These are phyloP conservation scores for Tetramorium simillimum DNA, from an alignment of 1,140 invertebrate genomes.

Conservation along the genomic window DNA sequence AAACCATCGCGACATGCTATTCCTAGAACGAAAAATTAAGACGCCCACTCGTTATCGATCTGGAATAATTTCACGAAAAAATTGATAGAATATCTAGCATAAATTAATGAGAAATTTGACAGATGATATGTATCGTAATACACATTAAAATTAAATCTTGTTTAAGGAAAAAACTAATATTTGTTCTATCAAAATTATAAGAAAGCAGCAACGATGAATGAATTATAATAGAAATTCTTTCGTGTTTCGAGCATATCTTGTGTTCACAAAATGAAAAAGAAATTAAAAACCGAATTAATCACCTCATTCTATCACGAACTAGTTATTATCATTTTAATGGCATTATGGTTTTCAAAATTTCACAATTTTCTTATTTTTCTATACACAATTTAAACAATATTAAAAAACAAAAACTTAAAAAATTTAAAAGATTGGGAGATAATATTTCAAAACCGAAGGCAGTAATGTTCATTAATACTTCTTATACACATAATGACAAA, in stretches of 20 bases:
- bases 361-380: background rate
- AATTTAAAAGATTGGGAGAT: background rate
- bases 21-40: conserved; percentile 8
- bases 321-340: background rate
- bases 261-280: background rate
- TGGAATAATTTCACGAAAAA: background rate
- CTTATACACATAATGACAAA: background rate
- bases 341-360: background rate
- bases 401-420: background rate
- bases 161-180: background rate
- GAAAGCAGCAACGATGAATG: no score
- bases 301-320: background rate
- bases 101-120: background rate
- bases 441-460: background rate
- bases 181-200: background rate
- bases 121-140: background rate
- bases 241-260: background rate
- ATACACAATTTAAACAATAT: background rate
- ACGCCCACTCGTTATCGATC: background rate
- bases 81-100: background rate
- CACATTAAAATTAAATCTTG: background rate
- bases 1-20: conserved; percentile 69
- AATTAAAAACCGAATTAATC: background rate
- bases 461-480: background rate
- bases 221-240: background rate